Evolutionary conservation across 2,888 invertebrate species (phyloP), one percentile per base, ranked within the genome.

Genomic region (Machimus atricapillus): DNA sequence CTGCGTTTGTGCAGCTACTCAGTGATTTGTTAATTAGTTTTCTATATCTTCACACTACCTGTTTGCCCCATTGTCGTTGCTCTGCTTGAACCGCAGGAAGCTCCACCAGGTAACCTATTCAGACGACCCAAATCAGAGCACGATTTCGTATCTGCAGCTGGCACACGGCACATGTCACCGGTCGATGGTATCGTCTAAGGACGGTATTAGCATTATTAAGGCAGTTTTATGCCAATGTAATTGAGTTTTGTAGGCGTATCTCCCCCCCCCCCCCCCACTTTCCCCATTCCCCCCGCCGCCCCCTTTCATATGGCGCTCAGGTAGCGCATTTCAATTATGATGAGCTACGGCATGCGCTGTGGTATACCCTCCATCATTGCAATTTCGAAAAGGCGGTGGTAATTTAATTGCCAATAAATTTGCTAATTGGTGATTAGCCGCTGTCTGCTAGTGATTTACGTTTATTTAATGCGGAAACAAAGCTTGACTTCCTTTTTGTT

Each of bases 321-420:
- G 66, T 66, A 66, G 66, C 66, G 27, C 23, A 23, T 66, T 66
- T 66, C 66, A 66, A 23, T 66, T 66, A 66, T 27, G 66, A 66
- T 66, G 66, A 23, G 27, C 27, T 16, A 34, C 3, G 37, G 37
- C 27, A 76, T 76, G n/a, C 76, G 40, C 76, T 37, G 4, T 16
- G 14, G 16, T 3, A 14, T 16, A 46, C 14, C 43, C 12, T 12
- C 2, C 40, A 40, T 46, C 16, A 46, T 46, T 46, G 14, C 76
- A 34, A 16, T n/a, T 34, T 37, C 23, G 23, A 23, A 66, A 66
- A 78, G 78, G 8, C 8, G 52, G 14, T 56, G 81, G 27, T 52
- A 81, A 52, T 23, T 82, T 82, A 66, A 27, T 58, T 58, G 82
- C 14, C 76, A 58, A 82, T 46, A 82, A 81, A 66, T 31, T 58